Evolutionary conservation across 2,113 vertebrate species (phyloP).

Genomic region (Vulpes vulpes): DNA sequence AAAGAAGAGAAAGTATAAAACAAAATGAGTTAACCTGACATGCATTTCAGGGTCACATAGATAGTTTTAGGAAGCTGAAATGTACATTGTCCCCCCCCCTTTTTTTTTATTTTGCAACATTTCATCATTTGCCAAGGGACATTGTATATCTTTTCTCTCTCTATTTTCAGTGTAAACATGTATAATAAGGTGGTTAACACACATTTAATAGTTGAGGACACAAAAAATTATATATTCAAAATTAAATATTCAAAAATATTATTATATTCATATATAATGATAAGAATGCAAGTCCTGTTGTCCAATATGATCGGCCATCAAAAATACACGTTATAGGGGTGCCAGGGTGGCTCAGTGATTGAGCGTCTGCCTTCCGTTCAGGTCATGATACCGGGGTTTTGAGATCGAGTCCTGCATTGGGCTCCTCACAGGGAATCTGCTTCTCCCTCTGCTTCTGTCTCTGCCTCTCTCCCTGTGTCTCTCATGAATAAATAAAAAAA

Average conservation of each 20-base stretch:
- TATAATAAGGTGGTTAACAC: not conserved
- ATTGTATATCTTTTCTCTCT: not conserved
- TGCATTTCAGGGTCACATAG: not conserved
- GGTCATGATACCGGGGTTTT: no score
- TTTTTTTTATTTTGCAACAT: not conserved
- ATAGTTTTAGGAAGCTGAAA: slow-evolving; percentile 28
- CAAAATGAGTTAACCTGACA: not conserved
- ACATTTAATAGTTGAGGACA: not conserved
- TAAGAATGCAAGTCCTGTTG: not conserved
- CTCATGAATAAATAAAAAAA: no score
- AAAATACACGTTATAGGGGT: not conserved
- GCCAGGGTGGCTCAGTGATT: no score
- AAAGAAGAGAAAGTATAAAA: slow-evolving; percentile 10
- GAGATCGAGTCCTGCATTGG: no score
- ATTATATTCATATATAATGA: not conserved
- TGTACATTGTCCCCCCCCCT: not conserved
- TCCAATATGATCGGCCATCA: not conserved
- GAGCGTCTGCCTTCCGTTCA: no score
- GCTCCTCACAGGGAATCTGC: no score
- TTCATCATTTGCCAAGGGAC: not conserved
- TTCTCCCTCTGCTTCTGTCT: no score
- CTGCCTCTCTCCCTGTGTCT: no score
- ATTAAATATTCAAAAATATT: not conserved
- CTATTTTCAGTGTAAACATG: not conserved
- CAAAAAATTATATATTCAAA: not conserved